phyloP scores from a whole-genome alignment of 2,113 vertebrate genomes.

The Myrmecophaga tridactyla region DNA sequence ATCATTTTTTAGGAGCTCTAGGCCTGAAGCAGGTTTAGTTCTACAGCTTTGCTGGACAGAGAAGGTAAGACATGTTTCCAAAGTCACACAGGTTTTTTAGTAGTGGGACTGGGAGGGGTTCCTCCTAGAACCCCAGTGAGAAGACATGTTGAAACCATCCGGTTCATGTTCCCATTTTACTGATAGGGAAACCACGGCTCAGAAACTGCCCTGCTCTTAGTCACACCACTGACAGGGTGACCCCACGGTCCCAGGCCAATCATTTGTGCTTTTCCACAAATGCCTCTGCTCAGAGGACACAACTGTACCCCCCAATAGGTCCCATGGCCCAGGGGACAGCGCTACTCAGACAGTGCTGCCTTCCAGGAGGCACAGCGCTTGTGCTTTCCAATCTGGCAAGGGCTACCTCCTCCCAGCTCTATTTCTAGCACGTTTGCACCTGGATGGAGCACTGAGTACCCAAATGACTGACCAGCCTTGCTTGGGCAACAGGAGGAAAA shows the following conservation, averaged over 20 bases:
- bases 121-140: background rate
- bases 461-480: background rate
- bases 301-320: background rate
- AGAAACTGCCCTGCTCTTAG: background rate
- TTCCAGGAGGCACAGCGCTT: background rate
- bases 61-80: background rate
- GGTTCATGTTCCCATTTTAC: background rate
- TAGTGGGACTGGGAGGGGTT: background rate
- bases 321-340: rapidly evolving
- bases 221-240: background rate
- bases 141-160: background rate
- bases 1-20: background rate
- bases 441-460: background rate
- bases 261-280: background rate
- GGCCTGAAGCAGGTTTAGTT: background rate
- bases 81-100: background rate
- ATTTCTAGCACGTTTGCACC: rapidly evolving
- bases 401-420: background rate
- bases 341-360: background rate
- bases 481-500: background rate
- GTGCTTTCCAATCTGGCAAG: background rate
- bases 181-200: background rate
- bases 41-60: background rate
- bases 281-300: background rate
- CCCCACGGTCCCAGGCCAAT: background rate